phyloP scores from a whole-genome alignment of 1,140 invertebrate species.

The Gryllus bimaculatus region DNA sequence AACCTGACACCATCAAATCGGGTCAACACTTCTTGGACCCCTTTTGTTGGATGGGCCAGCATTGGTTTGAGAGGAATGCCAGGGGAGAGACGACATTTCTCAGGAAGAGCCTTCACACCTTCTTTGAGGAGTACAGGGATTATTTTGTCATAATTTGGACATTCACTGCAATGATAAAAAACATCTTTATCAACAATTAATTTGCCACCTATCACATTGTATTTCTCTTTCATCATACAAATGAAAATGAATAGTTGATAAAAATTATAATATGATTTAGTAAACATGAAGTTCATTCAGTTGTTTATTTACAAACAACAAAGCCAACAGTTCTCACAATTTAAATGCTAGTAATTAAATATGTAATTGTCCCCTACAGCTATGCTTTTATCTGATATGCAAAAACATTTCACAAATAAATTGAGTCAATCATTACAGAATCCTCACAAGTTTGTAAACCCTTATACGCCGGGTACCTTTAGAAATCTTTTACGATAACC shows the following conservation, averaged over 20 bases:
- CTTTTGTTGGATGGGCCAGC: constrained; percentile 96
- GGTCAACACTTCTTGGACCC: constrained; percentile 78
- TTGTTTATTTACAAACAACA: too few species aligned
- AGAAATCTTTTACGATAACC: too few species aligned
- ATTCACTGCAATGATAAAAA: constrained; percentile 58
- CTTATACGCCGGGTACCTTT: too few species aligned
- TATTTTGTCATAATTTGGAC: constrained; percentile 89
- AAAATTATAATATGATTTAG: too few species aligned
- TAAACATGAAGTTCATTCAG: too few species aligned
- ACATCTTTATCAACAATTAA: neutral
- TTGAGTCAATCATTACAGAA: too few species aligned
- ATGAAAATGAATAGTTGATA: neutral
- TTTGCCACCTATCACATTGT: neutral
- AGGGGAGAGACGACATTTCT: constrained; percentile 80
- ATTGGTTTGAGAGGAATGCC: constrained; percentile 96
- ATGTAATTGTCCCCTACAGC: too few species aligned
- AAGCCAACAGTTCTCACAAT: too few species aligned
- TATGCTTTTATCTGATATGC: too few species aligned
- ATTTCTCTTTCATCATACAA: neutral
- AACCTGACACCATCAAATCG: constrained; percentile 88
- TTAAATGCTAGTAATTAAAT: too few species aligned
- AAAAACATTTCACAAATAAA: too few species aligned
- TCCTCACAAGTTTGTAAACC: too few species aligned
- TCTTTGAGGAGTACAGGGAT: constrained; percentile 70
- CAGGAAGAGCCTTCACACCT: constrained; percentile 67